phyloP scores from a whole-genome alignment of 2,888 invertebrate genomes.

The Spicauda simplicius region DNA sequence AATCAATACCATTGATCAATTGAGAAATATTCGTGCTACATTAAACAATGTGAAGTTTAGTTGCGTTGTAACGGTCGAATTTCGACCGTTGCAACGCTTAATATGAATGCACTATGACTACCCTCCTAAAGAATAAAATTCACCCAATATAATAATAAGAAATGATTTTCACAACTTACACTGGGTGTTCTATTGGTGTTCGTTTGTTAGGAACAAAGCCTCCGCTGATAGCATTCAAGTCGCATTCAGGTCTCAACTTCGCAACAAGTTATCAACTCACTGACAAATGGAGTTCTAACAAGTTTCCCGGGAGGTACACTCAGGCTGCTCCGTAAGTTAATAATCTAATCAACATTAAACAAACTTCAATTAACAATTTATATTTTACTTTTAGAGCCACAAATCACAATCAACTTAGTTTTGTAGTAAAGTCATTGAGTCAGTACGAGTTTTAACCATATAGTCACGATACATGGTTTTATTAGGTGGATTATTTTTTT shows the following conservation, averaged over 20 bases:
- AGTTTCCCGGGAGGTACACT: background rate
- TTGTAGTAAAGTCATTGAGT: too few species aligned
- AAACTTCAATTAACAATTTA: background rate
- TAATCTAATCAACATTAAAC: background rate
- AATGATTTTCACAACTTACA: background rate
- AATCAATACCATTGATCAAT: too few species aligned
- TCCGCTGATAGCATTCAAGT: slow-evolving; percentile 1
- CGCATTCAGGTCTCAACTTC: background rate
- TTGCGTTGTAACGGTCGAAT: too few species aligned
- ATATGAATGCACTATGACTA: too few species aligned
- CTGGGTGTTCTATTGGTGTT: background rate
- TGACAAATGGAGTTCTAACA: slow-evolving; percentile 6
- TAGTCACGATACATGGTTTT: too few species aligned
- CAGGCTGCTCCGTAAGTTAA: background rate
- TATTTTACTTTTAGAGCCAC: too few species aligned
- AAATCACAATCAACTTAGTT: too few species aligned
- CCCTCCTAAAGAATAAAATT: background rate
- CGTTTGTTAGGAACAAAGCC: background rate
- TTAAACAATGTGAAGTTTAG: too few species aligned
- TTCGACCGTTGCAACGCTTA: too few species aligned
- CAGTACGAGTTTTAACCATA: too few species aligned
- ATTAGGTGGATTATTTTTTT: too few species aligned
- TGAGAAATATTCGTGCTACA: too few species aligned
- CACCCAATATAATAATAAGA: background rate
- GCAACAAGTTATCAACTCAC: slow-evolving; percentile 4